Evolutionary conservation across 2,888 invertebrate genomes (phyloP).

Genomic region (Suillia variegata): DNA sequence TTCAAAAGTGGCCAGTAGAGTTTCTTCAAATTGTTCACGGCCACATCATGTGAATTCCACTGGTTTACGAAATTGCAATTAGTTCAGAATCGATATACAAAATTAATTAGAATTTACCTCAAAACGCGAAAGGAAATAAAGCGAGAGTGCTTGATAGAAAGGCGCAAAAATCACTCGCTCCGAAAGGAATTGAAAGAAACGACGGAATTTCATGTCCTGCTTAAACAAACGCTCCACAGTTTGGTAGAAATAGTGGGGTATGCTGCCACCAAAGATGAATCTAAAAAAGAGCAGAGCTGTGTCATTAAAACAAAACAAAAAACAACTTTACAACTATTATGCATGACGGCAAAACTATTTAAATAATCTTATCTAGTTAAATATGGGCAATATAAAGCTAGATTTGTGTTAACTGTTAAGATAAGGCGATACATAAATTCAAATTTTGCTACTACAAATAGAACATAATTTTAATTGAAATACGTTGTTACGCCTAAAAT

Average conservation of each 20-base stretch:
- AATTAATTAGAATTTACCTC: no score
- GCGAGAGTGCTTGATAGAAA: slow-evolving; percentile 72
- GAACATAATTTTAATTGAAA: no score
- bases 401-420: no score
- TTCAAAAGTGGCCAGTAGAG: slow-evolving; percentile 71
- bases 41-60: slow-evolving; percentile 72
- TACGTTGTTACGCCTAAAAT: neutral
- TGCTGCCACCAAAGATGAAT: slow-evolving; percentile 77
- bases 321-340: slow-evolving; percentile 1
- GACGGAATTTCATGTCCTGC: slow-evolving; percentile 65
- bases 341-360: neutral
- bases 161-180: slow-evolving; percentile 77
- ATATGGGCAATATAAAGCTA: no score
- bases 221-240: slow-evolving; percentile 68
- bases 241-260: slow-evolving; percentile 79
- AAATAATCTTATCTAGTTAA: neutral
- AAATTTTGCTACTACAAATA: no score
- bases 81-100: slow-evolving; percentile 14
- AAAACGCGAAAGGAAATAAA: slow-evolving; percentile 75
- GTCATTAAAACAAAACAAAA: slow-evolving; percentile 8
- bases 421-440: no score
- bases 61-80: no score
- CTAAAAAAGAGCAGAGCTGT: no score
- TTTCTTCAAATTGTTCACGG: slow-evolving; percentile 68
- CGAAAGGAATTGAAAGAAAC: slow-evolving; percentile 68